These are phyloP conservation scores for Corvus hawaiiensis DNA, from an alignment of 2,113 vertebrate genomes.

Conservation along the genomic window DNA sequence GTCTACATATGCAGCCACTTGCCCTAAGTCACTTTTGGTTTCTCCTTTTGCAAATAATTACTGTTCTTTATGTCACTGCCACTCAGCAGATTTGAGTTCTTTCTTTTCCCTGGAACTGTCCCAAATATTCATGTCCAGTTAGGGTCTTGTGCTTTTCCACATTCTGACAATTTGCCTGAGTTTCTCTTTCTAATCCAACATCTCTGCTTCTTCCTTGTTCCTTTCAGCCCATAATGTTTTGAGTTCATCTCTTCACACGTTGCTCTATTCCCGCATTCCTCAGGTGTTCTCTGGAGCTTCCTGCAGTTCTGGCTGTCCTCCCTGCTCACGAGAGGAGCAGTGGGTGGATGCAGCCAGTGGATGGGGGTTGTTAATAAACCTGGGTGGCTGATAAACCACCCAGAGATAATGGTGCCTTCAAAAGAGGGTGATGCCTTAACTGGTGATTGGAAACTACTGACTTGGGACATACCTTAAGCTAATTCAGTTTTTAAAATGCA, in stretches of 20 bases:
- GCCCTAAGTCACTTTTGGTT: not conserved
- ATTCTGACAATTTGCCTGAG: not conserved
- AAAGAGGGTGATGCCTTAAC: not conserved
- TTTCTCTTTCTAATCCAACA: not conserved
- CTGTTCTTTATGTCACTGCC: not conserved
- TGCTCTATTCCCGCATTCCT: not conserved
- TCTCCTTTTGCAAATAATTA: not conserved
- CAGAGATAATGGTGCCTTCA: not conserved
- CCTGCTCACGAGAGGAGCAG: not conserved
- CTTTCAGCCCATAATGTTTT: not conserved
- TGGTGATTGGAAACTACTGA: not conserved
- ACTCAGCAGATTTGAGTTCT: not conserved
- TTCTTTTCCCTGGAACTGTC: not conserved
- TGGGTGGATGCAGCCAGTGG: not conserved
- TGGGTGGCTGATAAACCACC: not conserved
- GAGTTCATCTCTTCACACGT: not conserved
- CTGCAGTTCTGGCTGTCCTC: not conserved
- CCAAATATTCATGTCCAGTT: not conserved
- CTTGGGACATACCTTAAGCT: not conserved
- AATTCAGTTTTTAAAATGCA: not conserved
- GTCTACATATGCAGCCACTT: not conserved
- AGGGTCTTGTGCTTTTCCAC: not conserved
- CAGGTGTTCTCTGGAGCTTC: not conserved
- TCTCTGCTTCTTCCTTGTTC: not conserved
- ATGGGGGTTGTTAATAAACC: not conserved